A percentile compares a stretch with the other conserved stretches of the same genome.
These are phyloP conservation scores for Cantharis rustica DNA, from an alignment of 2,888 invertebrate species.

Conservation along the genomic window DNA sequence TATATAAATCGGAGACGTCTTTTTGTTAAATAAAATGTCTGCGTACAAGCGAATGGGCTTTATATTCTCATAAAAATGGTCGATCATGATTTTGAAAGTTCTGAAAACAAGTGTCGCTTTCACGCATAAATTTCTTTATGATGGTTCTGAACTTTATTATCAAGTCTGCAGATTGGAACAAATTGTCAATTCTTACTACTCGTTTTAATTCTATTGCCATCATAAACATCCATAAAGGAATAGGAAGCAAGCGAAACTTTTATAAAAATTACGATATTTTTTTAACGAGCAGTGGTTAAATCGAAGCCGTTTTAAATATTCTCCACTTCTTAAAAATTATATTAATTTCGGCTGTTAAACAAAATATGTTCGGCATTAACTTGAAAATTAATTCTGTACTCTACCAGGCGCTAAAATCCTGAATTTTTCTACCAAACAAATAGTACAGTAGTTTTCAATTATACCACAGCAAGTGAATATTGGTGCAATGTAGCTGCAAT, in stretches of 20 bases:
- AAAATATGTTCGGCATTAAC: too few relatives aligned
- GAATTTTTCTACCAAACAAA: too few relatives aligned
- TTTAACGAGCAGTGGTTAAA: background rate
- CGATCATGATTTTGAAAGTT: conserved; percentile 35
- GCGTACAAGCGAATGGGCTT: conserved; percentile 43
- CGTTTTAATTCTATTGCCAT: conserved; percentile 29
- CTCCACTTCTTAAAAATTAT: background rate
- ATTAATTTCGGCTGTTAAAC: too few relatives aligned
- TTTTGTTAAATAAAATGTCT: conserved; percentile 6
- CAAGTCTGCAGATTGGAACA: conserved; percentile 31
- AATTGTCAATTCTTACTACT: conserved; percentile 32
- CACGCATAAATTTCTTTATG: conserved; percentile 42
- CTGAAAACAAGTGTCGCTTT: conserved; percentile 46
- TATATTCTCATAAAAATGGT: conserved; percentile 44
- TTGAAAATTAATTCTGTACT: too few relatives aligned
- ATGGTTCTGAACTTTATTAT: conserved; percentile 32
- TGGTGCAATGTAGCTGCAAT: too few relatives aligned
- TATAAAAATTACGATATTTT: background rate
- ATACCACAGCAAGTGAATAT: too few relatives aligned
- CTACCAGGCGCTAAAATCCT: too few relatives aligned
- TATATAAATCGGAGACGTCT: background rate
- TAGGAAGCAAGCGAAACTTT: background rate
- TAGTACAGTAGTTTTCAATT: too few relatives aligned
- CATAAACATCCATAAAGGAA: conserved; percentile 12
- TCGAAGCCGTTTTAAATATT: background rate